Evolutionary conservation across 2,113 vertebrate genomes (phyloP).

Genomic region (Triplophysa siluroides): DNA sequence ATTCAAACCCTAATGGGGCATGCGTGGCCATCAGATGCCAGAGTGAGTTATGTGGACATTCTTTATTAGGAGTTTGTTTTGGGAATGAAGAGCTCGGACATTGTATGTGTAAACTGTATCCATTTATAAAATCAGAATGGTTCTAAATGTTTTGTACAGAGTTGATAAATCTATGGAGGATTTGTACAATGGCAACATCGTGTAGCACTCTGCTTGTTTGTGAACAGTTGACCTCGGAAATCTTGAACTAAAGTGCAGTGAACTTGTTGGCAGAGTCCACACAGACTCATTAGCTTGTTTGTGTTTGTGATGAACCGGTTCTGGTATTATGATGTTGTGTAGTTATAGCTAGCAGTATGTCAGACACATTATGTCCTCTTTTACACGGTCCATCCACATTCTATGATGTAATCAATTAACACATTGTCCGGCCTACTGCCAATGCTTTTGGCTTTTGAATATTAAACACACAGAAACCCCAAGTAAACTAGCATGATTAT

Average conservation of each 20-base stretch:
- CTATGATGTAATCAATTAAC: not conserved
- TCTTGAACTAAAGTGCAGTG: conserved; percentile 3
- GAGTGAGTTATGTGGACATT: conserved; percentile 30
- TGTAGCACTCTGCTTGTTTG: not conserved
- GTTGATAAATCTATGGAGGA: conserved; percentile 2
- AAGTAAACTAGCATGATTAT: not conserved
- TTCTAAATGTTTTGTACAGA: not conserved
- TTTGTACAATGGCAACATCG: not conserved
- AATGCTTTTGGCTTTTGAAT: not conserved
- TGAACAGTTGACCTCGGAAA: conserved; percentile 19
- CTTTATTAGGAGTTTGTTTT: conserved; percentile 44
- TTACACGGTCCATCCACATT: not conserved
- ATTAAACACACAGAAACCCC: not conserved
- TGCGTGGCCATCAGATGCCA: conserved; percentile 26
- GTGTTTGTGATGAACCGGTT: not conserved
- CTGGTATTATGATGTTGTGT: not conserved
- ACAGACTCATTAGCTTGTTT: conserved; percentile 3
- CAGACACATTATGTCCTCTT: not conserved
- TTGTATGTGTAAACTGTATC: not conserved
- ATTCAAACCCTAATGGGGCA: not conserved
- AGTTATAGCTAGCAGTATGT: conserved; percentile 14
- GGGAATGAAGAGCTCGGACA: conserved; percentile 23
- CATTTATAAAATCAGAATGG: not conserved
- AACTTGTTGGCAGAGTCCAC: not conserved
- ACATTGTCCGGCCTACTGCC: not conserved